Evolutionary conservation across 2,113 vertebrate species (phyloP).

Genomic region (Blennius ocellaris): DNA sequence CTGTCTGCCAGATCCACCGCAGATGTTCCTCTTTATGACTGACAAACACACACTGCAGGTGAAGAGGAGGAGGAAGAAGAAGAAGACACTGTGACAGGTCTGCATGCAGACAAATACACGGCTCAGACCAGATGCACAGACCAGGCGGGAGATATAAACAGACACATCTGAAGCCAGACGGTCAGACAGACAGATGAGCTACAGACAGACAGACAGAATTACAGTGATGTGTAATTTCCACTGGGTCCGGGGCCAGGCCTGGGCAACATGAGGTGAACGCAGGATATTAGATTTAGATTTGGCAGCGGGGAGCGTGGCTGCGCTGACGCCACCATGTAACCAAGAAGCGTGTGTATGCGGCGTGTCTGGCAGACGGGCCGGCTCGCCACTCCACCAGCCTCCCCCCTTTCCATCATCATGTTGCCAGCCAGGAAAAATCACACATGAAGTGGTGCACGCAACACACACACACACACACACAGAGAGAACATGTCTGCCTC

Average conservation of each 20-base stretch:
- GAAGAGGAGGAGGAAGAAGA: slow-evolving; percentile 25
- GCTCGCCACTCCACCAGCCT: slow-evolving; percentile 49
- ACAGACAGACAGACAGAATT: slow-evolving; percentile 69
- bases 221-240: slow-evolving; percentile 78
- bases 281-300: slow-evolving; percentile 80
- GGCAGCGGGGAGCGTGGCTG: slow-evolving; percentile 65
- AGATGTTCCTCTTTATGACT: slow-evolving; percentile 74
- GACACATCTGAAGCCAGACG: slow-evolving; percentile 43
- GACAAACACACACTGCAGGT: slow-evolving; percentile 17
- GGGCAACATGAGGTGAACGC: slow-evolving; percentile 70
- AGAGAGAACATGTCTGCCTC: slow-evolving; percentile 1
- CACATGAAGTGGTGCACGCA: slow-evolving; percentile 42
- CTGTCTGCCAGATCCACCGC: slow-evolving; percentile 69
- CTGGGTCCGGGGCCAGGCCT: slow-evolving; percentile 55
- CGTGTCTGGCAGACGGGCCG: slow-evolving; percentile 43
- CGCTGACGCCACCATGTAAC: slow-evolving; percentile 75
- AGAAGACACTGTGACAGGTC: slow-evolving; percentile 29
- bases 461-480: too few relatives aligned
- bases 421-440: slow-evolving; percentile 48
- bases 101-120: slow-evolving; percentile 49
- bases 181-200: slow-evolving; percentile 47
- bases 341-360: slow-evolving; percentile 59
- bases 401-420: slow-evolving; percentile 22
- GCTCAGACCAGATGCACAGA: slow-evolving; percentile 24
- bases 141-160: slow-evolving; percentile 30